Evolutionary conservation across 1,140 invertebrate genomes (phyloP), one percentile per base, ranked within the genome.

Genomic region (Ruditapes philippinarum): DNA sequence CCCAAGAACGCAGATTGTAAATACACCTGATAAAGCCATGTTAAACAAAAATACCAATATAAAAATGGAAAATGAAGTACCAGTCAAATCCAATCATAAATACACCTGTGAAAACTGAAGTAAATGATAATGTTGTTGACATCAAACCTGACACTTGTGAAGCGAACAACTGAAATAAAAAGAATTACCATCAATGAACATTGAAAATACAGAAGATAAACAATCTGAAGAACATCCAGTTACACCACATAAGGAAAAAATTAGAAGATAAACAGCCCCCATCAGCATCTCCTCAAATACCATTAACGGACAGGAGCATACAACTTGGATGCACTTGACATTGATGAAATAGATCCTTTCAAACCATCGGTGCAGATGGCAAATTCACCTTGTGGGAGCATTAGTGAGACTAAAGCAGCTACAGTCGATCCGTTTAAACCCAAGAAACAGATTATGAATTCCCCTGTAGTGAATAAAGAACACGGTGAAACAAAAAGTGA

Each of bases 261-360:
- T 12, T 33, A 49, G 68, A 45, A 31, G 28, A 1, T 28, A 28
- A 74, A 14, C 22, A 45, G n/a, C n/a, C n/a, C 19, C 0, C n/a
- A 1, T 17, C 22, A 19, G 28, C 42, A 25, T 84, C 81, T 31
- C 81, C 81, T 68, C 40, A 36, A 36, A 70, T 84, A 51, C 81
- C 81, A 31, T 14, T 73, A 19, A 28, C 60, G 5, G n/a, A 70
- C 12, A 84, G 81, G 81, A 40, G 28, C 38, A 0, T 84, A 84
- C 25, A 49, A 84, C 33, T 38, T 84, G 7, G 81, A 84, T 51
- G 57, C 62, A 2, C 38, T 84, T n/a, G 65, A 87, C 54, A n/a
- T 62, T 19, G 85, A 87, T 40, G 74, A 87, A 22, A 76, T 76
- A 42, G 85, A 87, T 87, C 54, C 85, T 45, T 87, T 87, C 31